Base-by-base conservation (phyloP, 2,113 vertebrate genomes). In the Sarotherodon lohbergeri region DNA sequence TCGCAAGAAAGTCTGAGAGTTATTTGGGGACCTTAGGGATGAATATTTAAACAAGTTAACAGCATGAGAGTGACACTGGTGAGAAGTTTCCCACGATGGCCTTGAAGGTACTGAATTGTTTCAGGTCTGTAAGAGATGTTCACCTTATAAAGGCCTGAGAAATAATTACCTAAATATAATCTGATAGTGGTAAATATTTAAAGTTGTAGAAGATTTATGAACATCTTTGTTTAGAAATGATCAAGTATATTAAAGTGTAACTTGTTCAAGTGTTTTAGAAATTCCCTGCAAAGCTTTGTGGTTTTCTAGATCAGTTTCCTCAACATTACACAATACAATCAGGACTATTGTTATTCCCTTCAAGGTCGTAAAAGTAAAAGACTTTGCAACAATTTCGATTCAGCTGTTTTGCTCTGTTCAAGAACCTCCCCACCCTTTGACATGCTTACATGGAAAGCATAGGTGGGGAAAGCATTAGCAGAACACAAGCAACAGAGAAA, bases 21-120 rank as follows among this genome's bases (percentile, higher is more conserved):
- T 41, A 36, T 89, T 71, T 81, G 9, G 29, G 68, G 83, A 29
- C 83, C 22, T 6, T 9, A n/a, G 85, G 85, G 86, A 61, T 83
- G 86, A 87, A 89, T 90, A 87, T 92, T 90, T 93, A 90, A 91
- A 90, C 55, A 41, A 39, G 85, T 27, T 71, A 82, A 86, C 81
- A 80, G 89, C 82, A 81, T 93, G 91, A 91, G 93, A 93, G 87
- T 82, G 66, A 73, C 78, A 36, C 16, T 19, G 32, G 79, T 83
- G 87, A 90, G 88, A 87, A 68, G 48, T 57, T 91, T 81, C 68
- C 17, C n/a, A 71, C 41, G 56, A 82, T 3, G 19, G 66, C 84
- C 84, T 68, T 83, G 86, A 3, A 57, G 88, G 89, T 39, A 80
- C 61, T 73, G 43, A 78, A 50, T 50, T 32, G 2, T 78, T 78